These are phyloP conservation scores for Theristicus caerulescens DNA, from an alignment of 2,113 vertebrate species.

Conservation along the genomic window DNA sequence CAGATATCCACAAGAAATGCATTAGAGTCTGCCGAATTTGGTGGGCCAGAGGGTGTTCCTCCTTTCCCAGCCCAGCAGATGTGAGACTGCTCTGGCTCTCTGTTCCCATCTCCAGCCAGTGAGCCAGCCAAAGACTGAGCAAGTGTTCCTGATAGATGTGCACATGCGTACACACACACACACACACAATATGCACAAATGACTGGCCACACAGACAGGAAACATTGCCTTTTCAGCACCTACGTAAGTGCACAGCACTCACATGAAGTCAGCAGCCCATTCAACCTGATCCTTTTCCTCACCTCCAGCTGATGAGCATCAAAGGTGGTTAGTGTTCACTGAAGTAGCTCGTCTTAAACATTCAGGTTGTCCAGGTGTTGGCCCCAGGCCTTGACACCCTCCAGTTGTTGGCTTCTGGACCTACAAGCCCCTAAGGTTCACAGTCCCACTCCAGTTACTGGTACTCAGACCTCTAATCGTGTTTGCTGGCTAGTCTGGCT, in stretches of 20 bases:
- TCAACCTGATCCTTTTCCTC: background rate
- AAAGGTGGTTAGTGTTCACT: background rate
- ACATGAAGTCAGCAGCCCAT: background rate
- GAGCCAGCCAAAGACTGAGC: background rate
- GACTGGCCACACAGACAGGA: background rate
- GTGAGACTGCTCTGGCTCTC: background rate
- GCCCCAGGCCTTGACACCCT: background rate
- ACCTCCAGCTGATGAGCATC: background rate
- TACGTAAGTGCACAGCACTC: background rate
- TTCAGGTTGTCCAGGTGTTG: background rate
- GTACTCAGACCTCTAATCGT: background rate
- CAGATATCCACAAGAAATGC: background rate
- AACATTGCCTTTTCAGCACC: background rate
- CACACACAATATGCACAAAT: background rate
- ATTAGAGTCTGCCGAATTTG: background rate
- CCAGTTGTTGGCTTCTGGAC: background rate
- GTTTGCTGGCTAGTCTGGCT: background rate
- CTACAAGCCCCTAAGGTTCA: background rate
- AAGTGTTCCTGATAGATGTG: background rate
- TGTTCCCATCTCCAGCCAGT: background rate
- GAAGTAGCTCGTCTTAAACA: background rate
- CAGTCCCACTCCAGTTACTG: background rate
- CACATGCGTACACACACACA: no score
- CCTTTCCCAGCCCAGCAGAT: background rate
- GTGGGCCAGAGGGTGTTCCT: background rate